Conservation (phyloP, 1,140 invertebrate species). For the Leptonema lineaticorne region DNA sequence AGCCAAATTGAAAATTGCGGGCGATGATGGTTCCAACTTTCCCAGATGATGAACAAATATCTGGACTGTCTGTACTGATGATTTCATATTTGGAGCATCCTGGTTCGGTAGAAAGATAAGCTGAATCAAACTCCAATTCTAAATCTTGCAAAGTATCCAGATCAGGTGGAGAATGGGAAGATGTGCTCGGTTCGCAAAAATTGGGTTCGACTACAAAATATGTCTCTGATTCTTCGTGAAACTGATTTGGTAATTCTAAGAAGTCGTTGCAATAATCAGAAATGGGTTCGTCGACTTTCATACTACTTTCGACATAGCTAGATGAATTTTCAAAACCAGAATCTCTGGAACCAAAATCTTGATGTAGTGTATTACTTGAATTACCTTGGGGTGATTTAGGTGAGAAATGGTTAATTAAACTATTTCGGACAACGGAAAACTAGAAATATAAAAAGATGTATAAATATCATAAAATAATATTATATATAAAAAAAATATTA, state of each 20-base stretch:
- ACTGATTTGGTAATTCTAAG: neutral
- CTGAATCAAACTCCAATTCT: conserved; percentile 50
- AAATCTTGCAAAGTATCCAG: conserved; percentile 49
- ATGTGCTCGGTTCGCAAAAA: neutral
- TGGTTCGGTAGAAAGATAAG: conserved; percentile 48
- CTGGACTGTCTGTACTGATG: conserved; percentile 53
- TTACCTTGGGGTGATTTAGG: neutral
- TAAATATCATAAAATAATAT: neutral
- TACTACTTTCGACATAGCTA: conserved; percentile 22
- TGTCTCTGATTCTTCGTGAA: conserved; percentile 16
- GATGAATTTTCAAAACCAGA: conserved; percentile 39
- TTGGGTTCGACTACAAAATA: conserved; percentile 11
- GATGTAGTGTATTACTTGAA: neutral
- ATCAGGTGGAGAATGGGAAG: neutral
- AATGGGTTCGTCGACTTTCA: neutral
- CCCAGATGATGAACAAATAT: conserved; percentile 49
- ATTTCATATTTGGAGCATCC: conserved; percentile 55
- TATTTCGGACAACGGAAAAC: conserved; percentile 36
- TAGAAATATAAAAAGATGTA: conserved; percentile 20
- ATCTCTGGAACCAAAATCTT: conserved; percentile 29
- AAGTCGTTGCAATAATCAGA: neutral
- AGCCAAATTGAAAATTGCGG: conserved; percentile 51
- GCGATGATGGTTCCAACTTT: conserved; percentile 47
- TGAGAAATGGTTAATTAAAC: neutral
- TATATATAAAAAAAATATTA: neutral